Conservation (phyloP, 2,113 vertebrate species). For the Plestiodon gilberti region DNA sequence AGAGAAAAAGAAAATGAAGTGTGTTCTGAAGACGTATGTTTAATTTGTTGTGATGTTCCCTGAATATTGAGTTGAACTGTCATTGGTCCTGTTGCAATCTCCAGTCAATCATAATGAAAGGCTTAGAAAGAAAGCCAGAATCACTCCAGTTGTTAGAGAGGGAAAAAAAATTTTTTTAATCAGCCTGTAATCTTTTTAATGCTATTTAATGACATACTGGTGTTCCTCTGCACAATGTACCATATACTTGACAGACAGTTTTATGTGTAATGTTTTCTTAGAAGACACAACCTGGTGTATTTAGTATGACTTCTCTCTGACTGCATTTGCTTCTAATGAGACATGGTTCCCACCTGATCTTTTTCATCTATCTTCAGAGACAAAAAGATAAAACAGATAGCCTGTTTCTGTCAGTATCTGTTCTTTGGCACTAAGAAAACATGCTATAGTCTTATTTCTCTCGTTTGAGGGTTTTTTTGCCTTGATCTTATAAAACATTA, state of each 20-base stretch:
- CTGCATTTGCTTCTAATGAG: slow-evolving; percentile 75
- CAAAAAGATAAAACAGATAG: slow-evolving; percentile 60
- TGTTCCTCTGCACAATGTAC: slow-evolving; percentile 9
- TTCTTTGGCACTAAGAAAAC: slow-evolving; percentile 69
- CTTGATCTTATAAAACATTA: slow-evolving; percentile 73
- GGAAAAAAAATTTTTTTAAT: slow-evolving; percentile 50
- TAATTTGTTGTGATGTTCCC: slow-evolving; percentile 72
- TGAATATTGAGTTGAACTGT: slow-evolving; percentile 75
- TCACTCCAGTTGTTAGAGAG: slow-evolving; percentile 58
- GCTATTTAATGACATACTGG: slow-evolving; percentile 21
- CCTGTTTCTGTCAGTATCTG: slow-evolving; percentile 68
- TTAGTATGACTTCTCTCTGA: slow-evolving; percentile 61
- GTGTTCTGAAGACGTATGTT: slow-evolving; percentile 69
- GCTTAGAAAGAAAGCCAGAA: slow-evolving; percentile 58
- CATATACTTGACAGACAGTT: slow-evolving; percentile 20
- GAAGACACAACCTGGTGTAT: slow-evolving; percentile 56
- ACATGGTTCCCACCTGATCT: slow-evolving; percentile 64
- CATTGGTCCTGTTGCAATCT: slow-evolving; percentile 63
- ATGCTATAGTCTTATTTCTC: slow-evolving; percentile 61
- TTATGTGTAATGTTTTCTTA: slow-evolving; percentile 59
- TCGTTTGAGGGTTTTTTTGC: slow-evolving; percentile 57
- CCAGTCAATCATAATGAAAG: slow-evolving; percentile 67
- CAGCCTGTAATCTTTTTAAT: slow-evolving; percentile 51
- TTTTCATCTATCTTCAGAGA: slow-evolving; percentile 76
- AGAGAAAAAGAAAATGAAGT: slow-evolving; percentile 67